Percentiles rank a stretch among this genome's conserved stretches.
These are phyloP conservation scores for Rhea pennata DNA, from an alignment of 2,113 vertebrate genomes.

Conservation along the genomic window DNA sequence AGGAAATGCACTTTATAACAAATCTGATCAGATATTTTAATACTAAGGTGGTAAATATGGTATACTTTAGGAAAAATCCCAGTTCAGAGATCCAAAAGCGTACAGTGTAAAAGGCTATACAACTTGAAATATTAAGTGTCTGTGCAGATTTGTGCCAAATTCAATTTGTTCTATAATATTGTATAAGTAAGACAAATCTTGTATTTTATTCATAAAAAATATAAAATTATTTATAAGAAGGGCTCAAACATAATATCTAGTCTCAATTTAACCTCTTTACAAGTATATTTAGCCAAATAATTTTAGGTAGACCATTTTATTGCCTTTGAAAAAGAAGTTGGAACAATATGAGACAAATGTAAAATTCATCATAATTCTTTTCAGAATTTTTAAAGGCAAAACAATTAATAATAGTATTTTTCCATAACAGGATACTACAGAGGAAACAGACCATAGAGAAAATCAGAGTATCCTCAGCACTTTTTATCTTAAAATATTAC, in stretches of 20 bases:
- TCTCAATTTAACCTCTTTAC: not conserved
- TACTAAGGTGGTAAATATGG: not conserved
- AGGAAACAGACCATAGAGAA: not conserved
- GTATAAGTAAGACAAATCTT: not conserved
- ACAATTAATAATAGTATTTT: not conserved
- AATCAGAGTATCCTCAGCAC: not conserved
- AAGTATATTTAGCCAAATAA: not conserved
- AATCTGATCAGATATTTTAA: not conserved
- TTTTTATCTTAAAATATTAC: not conserved
- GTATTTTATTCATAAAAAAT: not conserved
- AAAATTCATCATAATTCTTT: not conserved
- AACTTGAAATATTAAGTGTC: not conserved
- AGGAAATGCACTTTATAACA: not conserved
- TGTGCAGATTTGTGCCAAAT: not conserved
- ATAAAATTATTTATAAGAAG: not conserved
- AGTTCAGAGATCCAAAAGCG: not conserved
- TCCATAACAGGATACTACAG: not conserved
- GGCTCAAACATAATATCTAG: not conserved
- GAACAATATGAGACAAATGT: not conserved
- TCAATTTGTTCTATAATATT: not conserved
- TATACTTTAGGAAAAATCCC: not conserved
- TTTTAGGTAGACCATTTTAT: not conserved
- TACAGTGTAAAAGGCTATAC: not conserved
- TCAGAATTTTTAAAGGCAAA: not conserved
- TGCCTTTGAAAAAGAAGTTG: not conserved